A percentile compares a stretch with the other conserved stretches of the same genome.
Conservation (phyloP, 92 coral and sea anemone genomes). For the Parazoanthus atlanticus region DNA sequence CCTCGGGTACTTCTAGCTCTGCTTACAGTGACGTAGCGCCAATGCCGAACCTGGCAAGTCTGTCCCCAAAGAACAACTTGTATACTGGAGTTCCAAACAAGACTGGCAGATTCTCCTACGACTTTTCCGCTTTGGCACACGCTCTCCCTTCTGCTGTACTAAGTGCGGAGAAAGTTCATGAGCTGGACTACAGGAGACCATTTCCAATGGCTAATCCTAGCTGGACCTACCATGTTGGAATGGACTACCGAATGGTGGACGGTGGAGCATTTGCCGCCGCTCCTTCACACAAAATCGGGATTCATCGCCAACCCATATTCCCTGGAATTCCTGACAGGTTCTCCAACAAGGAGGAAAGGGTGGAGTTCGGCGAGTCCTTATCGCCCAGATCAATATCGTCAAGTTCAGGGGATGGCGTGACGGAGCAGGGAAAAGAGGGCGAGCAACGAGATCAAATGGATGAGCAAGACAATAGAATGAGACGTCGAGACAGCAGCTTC, state of each 20-base stretch:
- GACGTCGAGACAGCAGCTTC: slow-evolving; percentile 40
- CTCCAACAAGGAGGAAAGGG: not conserved
- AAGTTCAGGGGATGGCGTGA: slow-evolving; percentile 22
- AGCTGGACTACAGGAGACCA: slow-evolving; percentile 16
- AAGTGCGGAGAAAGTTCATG: not conserved
- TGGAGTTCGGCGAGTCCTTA: not conserved
- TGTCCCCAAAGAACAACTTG: not conserved
- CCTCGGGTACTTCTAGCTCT: not conserved
- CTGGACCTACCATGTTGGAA: slow-evolving; percentile 36
- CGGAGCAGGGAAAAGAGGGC: not conserved
- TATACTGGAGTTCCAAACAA: slow-evolving; percentile 14
- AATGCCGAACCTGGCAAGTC: slow-evolving; percentile 1
- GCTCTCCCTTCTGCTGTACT: not conserved
- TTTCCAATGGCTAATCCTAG: slow-evolving; percentile 20
- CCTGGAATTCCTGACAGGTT: slow-evolving; percentile 1
- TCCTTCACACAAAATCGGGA: not conserved
- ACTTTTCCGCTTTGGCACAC: slow-evolving; percentile 17
- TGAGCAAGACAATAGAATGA: not conserved
- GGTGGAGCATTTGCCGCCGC: slow-evolving; percentile 13
- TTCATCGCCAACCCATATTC: not conserved
- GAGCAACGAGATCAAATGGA: slow-evolving; percentile 6
- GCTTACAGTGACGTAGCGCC: not conserved
- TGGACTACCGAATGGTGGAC: slow-evolving; percentile 40
- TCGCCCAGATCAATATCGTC: slow-evolving; percentile 9
- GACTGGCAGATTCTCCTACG: slow-evolving; percentile 17